These are phyloP conservation scores for Neomonachus schauinslandi DNA, from an alignment of 2,113 vertebrate species.

Conservation along the genomic window DNA sequence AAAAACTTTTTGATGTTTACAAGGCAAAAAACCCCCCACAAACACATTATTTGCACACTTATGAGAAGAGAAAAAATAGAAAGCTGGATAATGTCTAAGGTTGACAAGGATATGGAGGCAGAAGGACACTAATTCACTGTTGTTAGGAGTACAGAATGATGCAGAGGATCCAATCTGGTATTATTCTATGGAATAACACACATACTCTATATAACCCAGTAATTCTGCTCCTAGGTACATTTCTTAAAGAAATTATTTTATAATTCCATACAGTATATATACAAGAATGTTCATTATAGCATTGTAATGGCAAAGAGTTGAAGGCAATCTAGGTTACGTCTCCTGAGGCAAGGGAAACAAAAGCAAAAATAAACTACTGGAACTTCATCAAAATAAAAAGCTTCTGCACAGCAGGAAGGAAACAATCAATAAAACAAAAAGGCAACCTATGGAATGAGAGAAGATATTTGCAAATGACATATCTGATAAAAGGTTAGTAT, in stretches of 20 bases:
- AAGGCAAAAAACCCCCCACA: not conserved
- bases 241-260: not conserved
- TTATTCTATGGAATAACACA: not conserved
- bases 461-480: not conserved
- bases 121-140: not conserved
- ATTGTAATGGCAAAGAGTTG: not conserved
- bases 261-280: not conserved
- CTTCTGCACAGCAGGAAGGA: not conserved
- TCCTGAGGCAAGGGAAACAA: not conserved
- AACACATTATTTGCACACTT: not conserved
- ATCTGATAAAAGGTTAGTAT: not conserved
- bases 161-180: not conserved
- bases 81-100: not conserved
- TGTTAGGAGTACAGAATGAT: not conserved
- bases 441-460: not conserved
- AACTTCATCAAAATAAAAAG: not conserved
- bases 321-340: not conserved
- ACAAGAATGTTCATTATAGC: not conserved
- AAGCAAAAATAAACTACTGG: not conserved
- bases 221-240: not conserved
- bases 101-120: not conserved
- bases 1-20: not conserved
- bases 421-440: not conserved
- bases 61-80: not conserved
- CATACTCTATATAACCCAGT: not conserved